Conservation (phyloP, 2,888 invertebrate genomes). For the Xanthia togata region DNA sequence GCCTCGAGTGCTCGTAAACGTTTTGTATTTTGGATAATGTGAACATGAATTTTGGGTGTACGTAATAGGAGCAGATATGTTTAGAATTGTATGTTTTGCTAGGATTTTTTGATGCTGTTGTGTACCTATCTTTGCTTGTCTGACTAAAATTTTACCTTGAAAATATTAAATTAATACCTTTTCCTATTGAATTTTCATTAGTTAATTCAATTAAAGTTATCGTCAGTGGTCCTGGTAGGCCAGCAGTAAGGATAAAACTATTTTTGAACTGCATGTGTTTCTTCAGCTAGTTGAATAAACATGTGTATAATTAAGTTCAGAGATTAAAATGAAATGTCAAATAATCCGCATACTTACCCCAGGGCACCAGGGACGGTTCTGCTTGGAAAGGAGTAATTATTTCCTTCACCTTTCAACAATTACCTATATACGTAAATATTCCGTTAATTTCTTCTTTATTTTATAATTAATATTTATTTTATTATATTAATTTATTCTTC, state of each 20-base stretch:
- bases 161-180: background rate
- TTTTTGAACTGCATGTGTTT: background rate
- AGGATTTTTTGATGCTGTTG: background rate
- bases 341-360: background rate
- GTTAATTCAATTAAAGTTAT: background rate
- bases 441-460: too few relatives aligned
- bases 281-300: background rate
- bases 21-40: slow-evolving; percentile 73
- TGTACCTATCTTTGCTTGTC: background rate
- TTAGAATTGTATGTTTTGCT: slow-evolving; percentile 50
- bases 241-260: too few relatives aligned
- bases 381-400: background rate
- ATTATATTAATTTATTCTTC: background rate
- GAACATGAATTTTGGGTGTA: slow-evolving; percentile 66
- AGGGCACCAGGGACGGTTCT: too few relatives aligned
- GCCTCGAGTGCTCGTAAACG: slow-evolving; percentile 74
- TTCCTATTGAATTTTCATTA: background rate
- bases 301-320: too few relatives aligned
- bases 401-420: background rate
- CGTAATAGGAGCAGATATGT: slow-evolving; percentile 63
- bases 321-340: background rate
- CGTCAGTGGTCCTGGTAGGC: background rate
- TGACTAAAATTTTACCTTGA: background rate
- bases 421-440: background rate
- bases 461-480: too few relatives aligned